These are phyloP conservation scores for Linepithema humile DNA, from an alignment of 1,140 invertebrate species.

Conservation along the genomic window DNA sequence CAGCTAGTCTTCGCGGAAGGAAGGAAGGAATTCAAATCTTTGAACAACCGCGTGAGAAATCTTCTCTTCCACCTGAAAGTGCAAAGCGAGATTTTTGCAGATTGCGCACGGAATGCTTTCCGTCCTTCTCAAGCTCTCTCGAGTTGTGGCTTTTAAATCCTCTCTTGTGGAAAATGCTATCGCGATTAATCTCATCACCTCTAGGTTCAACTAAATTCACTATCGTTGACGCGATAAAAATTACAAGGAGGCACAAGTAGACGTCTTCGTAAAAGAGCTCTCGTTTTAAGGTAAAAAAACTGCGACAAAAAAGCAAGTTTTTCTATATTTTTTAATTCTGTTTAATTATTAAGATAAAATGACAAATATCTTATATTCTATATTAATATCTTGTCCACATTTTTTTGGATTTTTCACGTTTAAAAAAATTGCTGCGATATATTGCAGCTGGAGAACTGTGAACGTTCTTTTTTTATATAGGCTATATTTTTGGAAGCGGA, in stretches of 20 bases:
- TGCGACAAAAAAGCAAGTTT: neutral
- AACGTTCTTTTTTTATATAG: neutral
- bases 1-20: neutral
- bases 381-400: neutral
- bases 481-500: neutral
- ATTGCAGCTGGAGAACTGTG: neutral
- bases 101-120: constrained; percentile 9
- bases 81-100: constrained; percentile 38
- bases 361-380: neutral
- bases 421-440: neutral
- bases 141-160: constrained; percentile 47
- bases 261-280: neutral
- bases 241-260: constrained; percentile 21
- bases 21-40: constrained; percentile 32
- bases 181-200: constrained; percentile 28
- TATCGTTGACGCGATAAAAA: constrained; percentile 28
- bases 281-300: neutral
- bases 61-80: constrained; percentile 8
- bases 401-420: neutral
- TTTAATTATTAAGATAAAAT: neutral
- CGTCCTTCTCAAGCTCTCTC: constrained; percentile 14
- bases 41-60: constrained; percentile 25
- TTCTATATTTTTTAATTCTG: neutral
- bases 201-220: constrained; percentile 24
- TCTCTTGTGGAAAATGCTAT: constrained; percentile 30